These are phyloP conservation scores for Pheucticus melanocephalus DNA, from an alignment of 2,113 vertebrate species.

Conservation along the genomic window DNA sequence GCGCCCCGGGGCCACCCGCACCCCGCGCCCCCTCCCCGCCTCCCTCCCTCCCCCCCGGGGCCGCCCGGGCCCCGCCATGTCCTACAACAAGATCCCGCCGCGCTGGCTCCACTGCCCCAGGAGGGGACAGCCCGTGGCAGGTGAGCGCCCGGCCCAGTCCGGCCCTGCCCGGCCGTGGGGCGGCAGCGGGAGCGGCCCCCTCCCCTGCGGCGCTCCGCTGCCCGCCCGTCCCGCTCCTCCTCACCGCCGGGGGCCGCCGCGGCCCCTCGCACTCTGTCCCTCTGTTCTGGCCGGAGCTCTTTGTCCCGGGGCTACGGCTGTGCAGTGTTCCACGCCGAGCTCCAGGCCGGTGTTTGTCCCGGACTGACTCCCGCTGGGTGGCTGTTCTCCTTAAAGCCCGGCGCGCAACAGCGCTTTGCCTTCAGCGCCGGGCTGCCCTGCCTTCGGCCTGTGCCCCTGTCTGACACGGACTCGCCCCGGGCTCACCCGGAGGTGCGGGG, in stretches of 20 bases:
- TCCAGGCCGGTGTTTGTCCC: not conserved
- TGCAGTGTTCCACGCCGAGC: accelerated
- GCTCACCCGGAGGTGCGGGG: not conserved
- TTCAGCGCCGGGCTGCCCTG: not conserved
- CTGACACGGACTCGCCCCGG: not conserved
- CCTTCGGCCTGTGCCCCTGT: not conserved
- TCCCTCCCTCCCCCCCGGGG: not conserved
- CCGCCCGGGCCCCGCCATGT: slow-evolving; percentile 71
- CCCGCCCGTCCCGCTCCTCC: not conserved
- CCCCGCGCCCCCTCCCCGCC: not conserved
- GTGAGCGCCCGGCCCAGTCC: slow-evolving; percentile 64
- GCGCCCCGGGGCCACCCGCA: not conserved
- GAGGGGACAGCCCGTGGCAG: slow-evolving; percentile 92
- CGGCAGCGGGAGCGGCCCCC: not conserved
- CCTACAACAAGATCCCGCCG: slow-evolving; percentile 89
- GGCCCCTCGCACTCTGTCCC: not conserved
- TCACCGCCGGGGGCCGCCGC: not conserved
- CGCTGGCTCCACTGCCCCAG: slow-evolving; percentile 93
- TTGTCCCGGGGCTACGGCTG: not conserved
- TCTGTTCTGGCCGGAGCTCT: not conserved
- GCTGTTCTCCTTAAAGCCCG: not conserved
- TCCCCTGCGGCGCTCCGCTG: not conserved
- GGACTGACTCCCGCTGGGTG: accelerated
- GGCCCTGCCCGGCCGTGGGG: not conserved
- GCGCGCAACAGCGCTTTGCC: not conserved